Evolutionary conservation across 2,888 invertebrate species (phyloP).

Genomic region (Archips crataeganus): DNA sequence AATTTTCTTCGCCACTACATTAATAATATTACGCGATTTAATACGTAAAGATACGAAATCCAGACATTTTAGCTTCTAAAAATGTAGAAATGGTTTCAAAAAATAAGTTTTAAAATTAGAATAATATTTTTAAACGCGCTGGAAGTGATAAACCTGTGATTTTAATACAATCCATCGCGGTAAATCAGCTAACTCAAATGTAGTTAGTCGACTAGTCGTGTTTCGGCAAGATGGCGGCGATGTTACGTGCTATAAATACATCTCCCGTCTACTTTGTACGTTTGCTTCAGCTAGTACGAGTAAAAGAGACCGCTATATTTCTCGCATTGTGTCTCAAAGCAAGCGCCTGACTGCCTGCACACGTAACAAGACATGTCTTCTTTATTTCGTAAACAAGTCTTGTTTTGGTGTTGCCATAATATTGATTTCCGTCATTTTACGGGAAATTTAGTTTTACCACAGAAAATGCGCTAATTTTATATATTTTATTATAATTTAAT

Average conservation of each 20-base stretch:
- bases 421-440: background rate
- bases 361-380: conserved; percentile 85
- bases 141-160: conserved; percentile 1
- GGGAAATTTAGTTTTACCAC: background rate
- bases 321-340: conserved; percentile 68
- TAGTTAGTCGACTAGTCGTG: conserved; percentile 69
- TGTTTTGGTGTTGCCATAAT: conserved; percentile 67
- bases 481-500: too few species aligned
- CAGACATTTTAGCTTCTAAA: background rate
- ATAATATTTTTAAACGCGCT: background rate
- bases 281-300: conserved; percentile 44
- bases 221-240: conserved; percentile 83
- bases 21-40: conserved; percentile 33
- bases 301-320: conserved; percentile 68
- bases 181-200: conserved; percentile 53
- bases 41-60: conserved; percentile 20
- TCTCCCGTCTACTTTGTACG: conserved; percentile 65
- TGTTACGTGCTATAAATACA: conserved; percentile 77
- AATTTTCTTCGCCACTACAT: conserved; percentile 10
- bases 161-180: conserved; percentile 30
- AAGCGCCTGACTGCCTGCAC: conserved; percentile 63
- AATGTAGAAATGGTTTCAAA: background rate
- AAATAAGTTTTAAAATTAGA: conserved; percentile 8
- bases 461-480: background rate
- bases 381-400: conserved; percentile 80